Evolutionary conservation across 2,888 invertebrate genomes (phyloP).

Genomic region (Trichacis sp.): DNA sequence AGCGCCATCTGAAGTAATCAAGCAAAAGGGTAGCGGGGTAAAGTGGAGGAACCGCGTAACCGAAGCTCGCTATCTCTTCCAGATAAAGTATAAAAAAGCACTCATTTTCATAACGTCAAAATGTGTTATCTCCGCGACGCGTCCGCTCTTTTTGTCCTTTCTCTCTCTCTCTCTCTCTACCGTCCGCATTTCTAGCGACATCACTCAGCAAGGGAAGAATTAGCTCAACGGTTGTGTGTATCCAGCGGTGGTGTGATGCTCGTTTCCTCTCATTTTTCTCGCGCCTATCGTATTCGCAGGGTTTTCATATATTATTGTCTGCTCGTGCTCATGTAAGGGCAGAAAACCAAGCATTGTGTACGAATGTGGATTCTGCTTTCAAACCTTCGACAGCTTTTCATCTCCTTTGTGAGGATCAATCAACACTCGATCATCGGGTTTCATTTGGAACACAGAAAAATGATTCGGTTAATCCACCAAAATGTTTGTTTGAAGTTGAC

Average conservation of each 20-base stretch:
- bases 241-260: constrained; percentile 48
- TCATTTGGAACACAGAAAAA: too few species aligned
- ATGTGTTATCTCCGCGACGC: constrained; percentile 67
- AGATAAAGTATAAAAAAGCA: constrained; percentile 68
- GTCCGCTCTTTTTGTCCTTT: constrained; percentile 54
- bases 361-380: constrained; percentile 11
- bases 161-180: constrained; percentile 37
- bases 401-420: too few species aligned
- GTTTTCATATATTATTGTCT: constrained; percentile 40
- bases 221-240: constrained; percentile 65
- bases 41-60: constrained; percentile 32
- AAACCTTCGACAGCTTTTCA: constrained; percentile 33
- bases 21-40: background rate
- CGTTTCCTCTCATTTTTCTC: constrained; percentile 35
- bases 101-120: constrained; percentile 70
- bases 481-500: too few species aligned
- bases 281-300: constrained; percentile 31
- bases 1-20: constrained; percentile 1
- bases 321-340: constrained; percentile 33
- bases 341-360: constrained; percentile 32
- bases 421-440: too few species aligned
- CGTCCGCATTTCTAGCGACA: constrained; percentile 34
- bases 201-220: constrained; percentile 57
- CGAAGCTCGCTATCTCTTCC: constrained; percentile 63
- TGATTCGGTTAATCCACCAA: too few species aligned